phyloP scores from a whole-genome alignment of 2,888 invertebrate genomes.

The Alloscopus bannaensis region DNA sequence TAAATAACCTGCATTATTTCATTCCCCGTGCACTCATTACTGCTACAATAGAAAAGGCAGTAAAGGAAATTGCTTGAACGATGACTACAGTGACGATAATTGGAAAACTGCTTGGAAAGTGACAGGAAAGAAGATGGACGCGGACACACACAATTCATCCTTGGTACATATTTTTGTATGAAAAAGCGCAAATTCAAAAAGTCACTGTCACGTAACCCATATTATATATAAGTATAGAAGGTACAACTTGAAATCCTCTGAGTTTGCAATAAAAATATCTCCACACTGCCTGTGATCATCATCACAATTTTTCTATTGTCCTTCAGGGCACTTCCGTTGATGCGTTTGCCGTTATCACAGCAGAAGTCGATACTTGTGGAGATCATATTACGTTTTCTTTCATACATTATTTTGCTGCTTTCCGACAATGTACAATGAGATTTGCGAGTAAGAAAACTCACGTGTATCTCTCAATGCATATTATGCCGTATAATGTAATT shows the following conservation, averaged over 20 bases:
- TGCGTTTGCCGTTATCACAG: background rate
- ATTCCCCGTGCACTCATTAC: background rate
- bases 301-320: background rate
- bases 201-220: too few relatives aligned
- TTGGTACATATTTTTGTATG: background rate
- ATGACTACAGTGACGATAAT: conserved; percentile 1
- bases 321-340: background rate
- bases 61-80: background rate
- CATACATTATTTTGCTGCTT: background rate
- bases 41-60: background rate
- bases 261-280: too few relatives aligned
- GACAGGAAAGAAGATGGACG: conserved; percentile 2
- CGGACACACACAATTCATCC: too few relatives aligned
- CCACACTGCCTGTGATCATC: background rate
- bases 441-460: background rate
- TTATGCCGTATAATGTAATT: too few relatives aligned
- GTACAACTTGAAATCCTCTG: too few relatives aligned
- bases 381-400: too few relatives aligned
- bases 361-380: background rate
- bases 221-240: too few relatives aligned
- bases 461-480: too few relatives aligned
- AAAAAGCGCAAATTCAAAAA: too few relatives aligned
- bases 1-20: background rate
- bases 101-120: background rate
- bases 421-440: conserved; percentile 6